Percentiles rank a stretch among this genome's conserved stretches.
Conservation (phyloP, 2,888 invertebrate species). For the Mythimna loreyi region DNA sequence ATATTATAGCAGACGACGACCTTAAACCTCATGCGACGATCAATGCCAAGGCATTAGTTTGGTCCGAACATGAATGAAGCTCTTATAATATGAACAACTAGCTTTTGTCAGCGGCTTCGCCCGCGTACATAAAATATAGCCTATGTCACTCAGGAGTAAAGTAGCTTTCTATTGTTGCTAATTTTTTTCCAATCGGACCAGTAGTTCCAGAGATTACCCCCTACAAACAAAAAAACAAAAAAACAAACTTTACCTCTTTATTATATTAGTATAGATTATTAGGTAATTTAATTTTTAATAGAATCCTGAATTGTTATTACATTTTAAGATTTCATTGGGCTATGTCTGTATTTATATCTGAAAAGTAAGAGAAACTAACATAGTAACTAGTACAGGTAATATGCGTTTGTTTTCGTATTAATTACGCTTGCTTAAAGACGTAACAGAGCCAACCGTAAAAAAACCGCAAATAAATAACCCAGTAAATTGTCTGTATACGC, state of each 20-base stretch:
- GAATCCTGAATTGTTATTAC: constrained; percentile 10
- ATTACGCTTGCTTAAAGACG: too few relatives aligned
- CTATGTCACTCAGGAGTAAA: too few relatives aligned
- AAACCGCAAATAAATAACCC: too few relatives aligned
- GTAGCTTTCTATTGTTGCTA: too few relatives aligned
- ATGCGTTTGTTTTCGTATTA: not conserved
- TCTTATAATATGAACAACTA: constrained; percentile 8
- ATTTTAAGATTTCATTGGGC: constrained; percentile 24
- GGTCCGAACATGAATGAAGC: not conserved
- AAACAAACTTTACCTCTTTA: too few relatives aligned
- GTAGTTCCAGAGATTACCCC: too few relatives aligned
- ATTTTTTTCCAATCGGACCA: too few relatives aligned
- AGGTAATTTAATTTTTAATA: constrained; percentile 27
- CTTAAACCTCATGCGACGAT: constrained; percentile 21
- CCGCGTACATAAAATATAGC: too few relatives aligned
- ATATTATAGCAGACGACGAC: constrained; percentile 1
- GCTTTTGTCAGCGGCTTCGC: too few relatives aligned
- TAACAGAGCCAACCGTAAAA: not conserved
- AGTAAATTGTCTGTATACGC: too few relatives aligned
- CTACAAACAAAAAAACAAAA: too few relatives aligned
- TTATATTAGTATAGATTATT: too few relatives aligned
- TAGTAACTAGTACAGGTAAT: not conserved
- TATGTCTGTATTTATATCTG: not conserved
- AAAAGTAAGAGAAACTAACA: not conserved
- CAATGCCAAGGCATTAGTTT: constrained; percentile 6